Base-by-base conservation (phyloP, 2,797 vertebrate species). In the Hirundo rustica region DNA sequence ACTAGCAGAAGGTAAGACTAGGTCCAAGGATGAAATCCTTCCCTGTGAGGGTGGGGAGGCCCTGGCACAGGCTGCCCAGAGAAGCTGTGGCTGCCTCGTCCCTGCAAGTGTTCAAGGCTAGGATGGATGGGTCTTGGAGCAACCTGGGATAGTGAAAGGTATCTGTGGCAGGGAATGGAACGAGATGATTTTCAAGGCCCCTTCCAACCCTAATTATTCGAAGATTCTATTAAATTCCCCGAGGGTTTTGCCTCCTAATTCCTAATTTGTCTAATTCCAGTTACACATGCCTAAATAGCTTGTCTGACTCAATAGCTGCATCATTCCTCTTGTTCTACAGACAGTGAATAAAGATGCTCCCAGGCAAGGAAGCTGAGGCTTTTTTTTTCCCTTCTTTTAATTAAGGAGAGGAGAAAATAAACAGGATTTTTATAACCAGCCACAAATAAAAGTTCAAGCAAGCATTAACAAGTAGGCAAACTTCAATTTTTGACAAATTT, bases 101-200 rank as follows among this genome's bases (percentile, higher is more conserved):
- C 16, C 47, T 5, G 5, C 2, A 5, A 16, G 54, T 11, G 30
- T 11, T 11, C 54, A 60, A 54, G 34, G 47, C 10, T 54, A 34
- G 21, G 17, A 0, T 22, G 12, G 15, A 57, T 1, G 0, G 21
- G 30, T 4, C 47, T 42, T 36, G 70, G 62, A 54, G 22, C 15
- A 55, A 7, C 7, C 48, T 55, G 34, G 13, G 4, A 6, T 3
- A n/a, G 18, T 16, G 18, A 16, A 68, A 55, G 34, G 26, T 15
- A 16, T 36, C 22, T 4, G 13, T 55, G 16, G 34, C 25, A 64
- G 13, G 13, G 29, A 20, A 5, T 27, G 34, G 10, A 68, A 61
- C 0, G 1, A 36, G 17, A 32, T 47, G 18, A 34, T 40, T 40
- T 57, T 72, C 73, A 53, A 78, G 45, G 26, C 26, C 34, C 26